Conservation (phyloP, 2,888 invertebrate genomes). For the Lissocephala sabroskyi region DNA sequence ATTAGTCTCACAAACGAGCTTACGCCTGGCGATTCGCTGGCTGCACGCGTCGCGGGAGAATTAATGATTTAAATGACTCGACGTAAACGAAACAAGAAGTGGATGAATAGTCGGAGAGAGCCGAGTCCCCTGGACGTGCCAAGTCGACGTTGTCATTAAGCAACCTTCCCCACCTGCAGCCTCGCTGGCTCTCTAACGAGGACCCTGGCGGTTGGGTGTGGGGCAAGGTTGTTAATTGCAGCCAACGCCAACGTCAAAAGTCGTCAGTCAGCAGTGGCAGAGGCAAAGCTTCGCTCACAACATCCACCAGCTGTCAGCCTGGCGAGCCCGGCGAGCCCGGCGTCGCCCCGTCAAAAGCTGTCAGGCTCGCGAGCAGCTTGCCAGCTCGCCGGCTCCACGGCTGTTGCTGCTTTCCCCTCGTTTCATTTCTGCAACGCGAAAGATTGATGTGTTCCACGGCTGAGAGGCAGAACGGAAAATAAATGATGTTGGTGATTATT, state of each 20-base stretch:
- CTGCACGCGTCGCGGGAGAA: conserved; percentile 46
- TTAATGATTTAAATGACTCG: conserved; percentile 69
- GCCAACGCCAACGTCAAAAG: conserved; percentile 68
- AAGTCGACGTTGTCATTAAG: conserved; percentile 45
- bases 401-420: conserved; percentile 24
- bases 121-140: conserved; percentile 6
- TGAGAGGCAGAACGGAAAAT: conserved; percentile 68
- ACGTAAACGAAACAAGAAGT: conserved; percentile 7
- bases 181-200: conserved; percentile 9
- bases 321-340: conserved; percentile 21
- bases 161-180: conserved; percentile 45
- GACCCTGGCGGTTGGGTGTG: neutral
- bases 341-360: conserved; percentile 50
- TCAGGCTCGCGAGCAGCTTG: conserved; percentile 35
- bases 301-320: conserved; percentile 16
- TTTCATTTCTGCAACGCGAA: conserved; percentile 55
- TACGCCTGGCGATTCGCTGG: neutral
- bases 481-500: conserved; percentile 71
- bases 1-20: conserved; percentile 53
- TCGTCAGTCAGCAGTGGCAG: conserved; percentile 58
- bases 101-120: neutral
- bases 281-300: conserved; percentile 35
- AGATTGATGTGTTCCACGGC: conserved; percentile 68
- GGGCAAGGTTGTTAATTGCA: conserved; percentile 69
- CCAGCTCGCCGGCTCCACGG: conserved; percentile 8